Evolutionary conservation across 1,140 invertebrate species (phyloP).

Genomic region (roundworm (Caenorhabditis elegans)): WBcel235 BX284605.5:11452001-11452500

Average conservation of each 20-base stretch:
- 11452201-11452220: background rate
- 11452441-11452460: background rate
- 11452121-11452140: background rate
- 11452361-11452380: background rate
- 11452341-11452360: background rate
- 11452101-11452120: background rate
- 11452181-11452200: background rate
- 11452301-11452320: background rate
- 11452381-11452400: background rate
- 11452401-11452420: background rate
- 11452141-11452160: constrained; percentile 18
- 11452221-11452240: constrained; percentile 1
- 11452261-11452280: background rate
- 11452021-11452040: background rate
- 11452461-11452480: background rate
- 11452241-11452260: constrained; percentile 30
- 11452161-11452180: constrained; percentile 20
- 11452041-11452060: background rate
- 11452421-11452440: background rate
- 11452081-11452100: constrained; percentile 4
- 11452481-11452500: too few relatives aligned
- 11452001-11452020: background rate
- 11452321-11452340: background rate
- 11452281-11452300: background rate
- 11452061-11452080: background rate